A percentile compares a stretch with the other conserved stretches of the same genome.
These are phyloP conservation scores for Cheiracanthium punctorium DNA, from an alignment of 2,888 invertebrate species.

Conservation along the genomic window DNA sequence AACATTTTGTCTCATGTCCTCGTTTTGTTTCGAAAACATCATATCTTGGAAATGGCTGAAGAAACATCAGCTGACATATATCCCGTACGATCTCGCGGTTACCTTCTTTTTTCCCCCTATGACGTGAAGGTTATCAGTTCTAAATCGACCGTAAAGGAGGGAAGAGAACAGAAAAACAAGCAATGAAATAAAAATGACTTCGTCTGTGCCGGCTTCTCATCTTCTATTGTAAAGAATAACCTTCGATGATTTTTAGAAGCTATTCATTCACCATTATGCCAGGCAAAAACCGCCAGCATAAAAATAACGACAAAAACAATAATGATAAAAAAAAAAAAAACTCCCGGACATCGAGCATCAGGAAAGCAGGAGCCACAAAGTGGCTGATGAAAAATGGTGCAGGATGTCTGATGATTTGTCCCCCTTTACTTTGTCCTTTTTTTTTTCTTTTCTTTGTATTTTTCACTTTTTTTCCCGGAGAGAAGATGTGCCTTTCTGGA, in stretches of 20 bases:
- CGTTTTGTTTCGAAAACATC: background rate
- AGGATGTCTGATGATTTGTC: constrained; percentile 61
- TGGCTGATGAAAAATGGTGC: constrained; percentile 65
- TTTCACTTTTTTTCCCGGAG: background rate
- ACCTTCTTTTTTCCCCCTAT: too few species aligned
- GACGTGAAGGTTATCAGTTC: constrained; percentile 28
- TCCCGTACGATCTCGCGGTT: background rate
- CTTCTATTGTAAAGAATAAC: constrained; percentile 25
- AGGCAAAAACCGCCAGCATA: too few species aligned
- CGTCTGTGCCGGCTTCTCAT: constrained; percentile 12
- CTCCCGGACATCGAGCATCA: constrained; percentile 37
- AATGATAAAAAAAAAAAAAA: constrained; percentile 23
- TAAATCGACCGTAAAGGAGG: constrained; percentile 32
- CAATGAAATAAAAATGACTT: constrained; percentile 63
- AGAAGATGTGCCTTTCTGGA: too few species aligned
- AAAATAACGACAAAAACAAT: constrained; percentile 36
- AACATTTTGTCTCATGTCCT: background rate
- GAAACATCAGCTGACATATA: background rate
- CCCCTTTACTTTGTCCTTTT: constrained; percentile 41
- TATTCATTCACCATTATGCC: constrained; percentile 58
- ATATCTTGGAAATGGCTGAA: background rate
- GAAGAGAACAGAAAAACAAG: background rate
- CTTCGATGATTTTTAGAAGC: constrained; percentile 38
- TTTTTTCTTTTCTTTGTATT: constrained; percentile 8
- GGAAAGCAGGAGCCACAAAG: constrained; percentile 64